Percentiles rank a stretch among this genome's conserved stretches.
Evolutionary conservation across 1,140 invertebrate species (phyloP).

Genomic region (Latrodectus geometricus): DNA sequence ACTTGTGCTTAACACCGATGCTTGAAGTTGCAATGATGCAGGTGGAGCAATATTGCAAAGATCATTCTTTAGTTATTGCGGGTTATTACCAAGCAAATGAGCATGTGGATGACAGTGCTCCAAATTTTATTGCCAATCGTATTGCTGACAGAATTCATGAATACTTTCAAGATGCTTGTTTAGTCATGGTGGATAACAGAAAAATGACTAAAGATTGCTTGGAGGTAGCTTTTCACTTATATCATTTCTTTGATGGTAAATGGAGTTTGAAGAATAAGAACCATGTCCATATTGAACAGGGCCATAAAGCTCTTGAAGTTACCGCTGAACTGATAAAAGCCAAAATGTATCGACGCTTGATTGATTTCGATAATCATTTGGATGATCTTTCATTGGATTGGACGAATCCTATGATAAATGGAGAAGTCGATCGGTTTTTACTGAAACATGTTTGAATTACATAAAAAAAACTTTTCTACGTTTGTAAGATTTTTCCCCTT

Average conservation of each 20-base stretch:
- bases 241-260: no score
- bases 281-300: slow-evolving; percentile 63
- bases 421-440: slow-evolving; percentile 60
- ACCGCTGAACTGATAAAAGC: slow-evolving; percentile 78
- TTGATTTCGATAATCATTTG: slow-evolving; percentile 93
- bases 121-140: not conserved
- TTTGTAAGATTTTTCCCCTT: no score
- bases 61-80: slow-evolving; percentile 78
- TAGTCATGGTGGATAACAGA: no score
- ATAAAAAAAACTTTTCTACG: no score
- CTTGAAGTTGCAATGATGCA: slow-evolving; percentile 88
- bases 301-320: slow-evolving; percentile 73
- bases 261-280: no score
- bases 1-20: slow-evolving; percentile 90
- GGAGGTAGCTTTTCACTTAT: no score
- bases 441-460: not conserved
- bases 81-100: slow-evolving; percentile 92
- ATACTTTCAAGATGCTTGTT: no score
- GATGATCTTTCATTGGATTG: slow-evolving; percentile 86
- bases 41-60: slow-evolving; percentile 81
- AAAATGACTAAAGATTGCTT: no score
- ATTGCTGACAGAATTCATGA: no score
- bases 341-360: slow-evolving; percentile 77
- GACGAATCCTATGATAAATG: slow-evolving; percentile 79
- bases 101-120: slow-evolving; percentile 76